These are phyloP conservation scores for Pocillopora damicornis DNA, from an alignment of 64 coral and sea anemone species.

Conservation along the genomic window DNA sequence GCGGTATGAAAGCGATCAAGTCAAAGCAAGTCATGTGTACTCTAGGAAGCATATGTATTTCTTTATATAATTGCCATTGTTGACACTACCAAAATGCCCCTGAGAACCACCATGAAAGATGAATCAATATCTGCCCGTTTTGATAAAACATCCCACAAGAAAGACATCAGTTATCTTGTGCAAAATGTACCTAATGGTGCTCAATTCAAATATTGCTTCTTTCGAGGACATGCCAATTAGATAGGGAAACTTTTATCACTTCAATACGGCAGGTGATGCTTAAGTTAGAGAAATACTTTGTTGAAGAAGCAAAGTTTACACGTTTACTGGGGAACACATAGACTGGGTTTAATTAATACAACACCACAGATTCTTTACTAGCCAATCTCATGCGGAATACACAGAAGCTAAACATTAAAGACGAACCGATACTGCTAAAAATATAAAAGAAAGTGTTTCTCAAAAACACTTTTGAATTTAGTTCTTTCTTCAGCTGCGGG, in stretches of 20 bases:
- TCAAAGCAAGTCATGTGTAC: neutral
- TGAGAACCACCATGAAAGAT: slow-evolving; percentile 15
- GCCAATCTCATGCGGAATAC: neutral
- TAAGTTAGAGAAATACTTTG: slow-evolving; percentile 19
- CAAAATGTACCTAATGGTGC: slow-evolving; percentile 27
- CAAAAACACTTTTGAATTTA: slow-evolving; percentile 13
- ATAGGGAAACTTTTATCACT: neutral
- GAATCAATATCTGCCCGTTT: slow-evolving; percentile 24
- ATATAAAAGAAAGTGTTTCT: neutral
- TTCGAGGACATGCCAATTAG: slow-evolving; percentile 41
- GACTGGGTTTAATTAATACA: slow-evolving; percentile 31
- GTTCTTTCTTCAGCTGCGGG: slow-evolving; percentile 23
- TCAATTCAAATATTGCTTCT: slow-evolving; percentile 37
- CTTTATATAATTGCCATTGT: slow-evolving; percentile 34
- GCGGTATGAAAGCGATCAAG: slow-evolving; percentile 25
- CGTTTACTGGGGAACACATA: slow-evolving; percentile 36
- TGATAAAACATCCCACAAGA: slow-evolving; percentile 20
- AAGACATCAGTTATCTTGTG: slow-evolving; percentile 22
- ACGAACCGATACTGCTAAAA: neutral
- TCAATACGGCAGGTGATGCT: neutral
- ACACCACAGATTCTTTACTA: slow-evolving; percentile 13
- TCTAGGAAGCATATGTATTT: slow-evolving; percentile 27
- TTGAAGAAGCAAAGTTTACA: slow-evolving; percentile 38
- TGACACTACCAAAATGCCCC: slow-evolving; percentile 23
- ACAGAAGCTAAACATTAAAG: neutral